Evolutionary conservation across 2,113 vertebrate genomes (phyloP).

Genomic region (Oncorhynchus gorbuscha): DNA sequence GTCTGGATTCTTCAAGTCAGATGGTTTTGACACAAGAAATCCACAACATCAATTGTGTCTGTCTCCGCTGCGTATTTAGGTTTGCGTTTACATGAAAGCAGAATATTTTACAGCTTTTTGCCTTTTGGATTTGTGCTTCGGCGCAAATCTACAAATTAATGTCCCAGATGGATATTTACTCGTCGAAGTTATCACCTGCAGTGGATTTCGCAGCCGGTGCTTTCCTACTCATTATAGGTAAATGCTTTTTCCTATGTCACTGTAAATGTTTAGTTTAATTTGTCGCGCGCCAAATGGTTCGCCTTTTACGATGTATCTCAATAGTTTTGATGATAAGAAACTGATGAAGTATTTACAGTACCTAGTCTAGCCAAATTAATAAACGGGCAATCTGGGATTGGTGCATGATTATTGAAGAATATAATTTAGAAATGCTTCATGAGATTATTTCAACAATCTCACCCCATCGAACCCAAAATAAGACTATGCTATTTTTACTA

Average conservation of each 20-base stretch:
- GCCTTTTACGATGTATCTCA: neutral
- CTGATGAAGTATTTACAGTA: neutral
- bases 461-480: no score
- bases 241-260: conserved; percentile 38
- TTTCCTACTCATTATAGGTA: conserved; percentile 79
- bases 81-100: no score
- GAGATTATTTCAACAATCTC: neutral
- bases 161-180: conserved; percentile 70
- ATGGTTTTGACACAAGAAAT: no score
- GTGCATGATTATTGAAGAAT: neutral
- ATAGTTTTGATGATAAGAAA: neutral
- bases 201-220: conserved; percentile 78
- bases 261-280: neutral
- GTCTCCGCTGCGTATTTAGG: no score
- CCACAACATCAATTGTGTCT: no score
- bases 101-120: neutral
- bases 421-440: neutral
- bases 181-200: conserved; percentile 76
- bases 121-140: neutral
- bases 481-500: no score
- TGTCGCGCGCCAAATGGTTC: no score
- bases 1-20: no score
- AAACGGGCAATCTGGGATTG: neutral
- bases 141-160: neutral
- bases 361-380: neutral